These are phyloP conservation scores for Mythimna vitellina DNA, from an alignment of 2,888 invertebrate genomes.

Conservation along the genomic window DNA sequence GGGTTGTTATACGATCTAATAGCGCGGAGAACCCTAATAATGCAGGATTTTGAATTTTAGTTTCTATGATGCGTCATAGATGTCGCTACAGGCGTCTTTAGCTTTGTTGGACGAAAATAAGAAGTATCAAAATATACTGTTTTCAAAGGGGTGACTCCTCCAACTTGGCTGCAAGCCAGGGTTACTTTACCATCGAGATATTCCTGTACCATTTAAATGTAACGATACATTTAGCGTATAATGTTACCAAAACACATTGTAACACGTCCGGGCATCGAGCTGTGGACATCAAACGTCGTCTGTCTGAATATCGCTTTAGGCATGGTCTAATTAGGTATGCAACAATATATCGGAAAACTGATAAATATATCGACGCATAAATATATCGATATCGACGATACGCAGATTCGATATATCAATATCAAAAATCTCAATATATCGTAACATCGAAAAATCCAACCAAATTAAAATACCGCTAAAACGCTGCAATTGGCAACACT, in stretches of 20 bases:
- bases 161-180: constrained; percentile 37
- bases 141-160: constrained; percentile 33
- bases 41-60: no score
- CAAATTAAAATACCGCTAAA: no score
- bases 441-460: no score
- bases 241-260: constrained; percentile 55
- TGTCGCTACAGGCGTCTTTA: background rate
- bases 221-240: constrained; percentile 54
- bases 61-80: no score
- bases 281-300: constrained; percentile 52
- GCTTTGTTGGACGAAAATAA: background rate
- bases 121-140: constrained; percentile 4
- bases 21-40: no score
- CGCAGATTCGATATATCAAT: no score
- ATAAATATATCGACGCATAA: no score
- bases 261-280: constrained; percentile 58
- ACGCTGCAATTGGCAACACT: no score
- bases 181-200: constrained; percentile 48
- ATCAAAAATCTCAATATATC: no score
- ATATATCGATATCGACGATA: no score
- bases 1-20: no score
- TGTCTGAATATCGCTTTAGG: constrained; percentile 42
- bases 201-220: constrained; percentile 43
- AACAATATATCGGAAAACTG: no score
- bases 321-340: constrained; percentile 27